Conservation (phyloP, 2,113 vertebrate species). For the Phaetusa simplex region DNA sequence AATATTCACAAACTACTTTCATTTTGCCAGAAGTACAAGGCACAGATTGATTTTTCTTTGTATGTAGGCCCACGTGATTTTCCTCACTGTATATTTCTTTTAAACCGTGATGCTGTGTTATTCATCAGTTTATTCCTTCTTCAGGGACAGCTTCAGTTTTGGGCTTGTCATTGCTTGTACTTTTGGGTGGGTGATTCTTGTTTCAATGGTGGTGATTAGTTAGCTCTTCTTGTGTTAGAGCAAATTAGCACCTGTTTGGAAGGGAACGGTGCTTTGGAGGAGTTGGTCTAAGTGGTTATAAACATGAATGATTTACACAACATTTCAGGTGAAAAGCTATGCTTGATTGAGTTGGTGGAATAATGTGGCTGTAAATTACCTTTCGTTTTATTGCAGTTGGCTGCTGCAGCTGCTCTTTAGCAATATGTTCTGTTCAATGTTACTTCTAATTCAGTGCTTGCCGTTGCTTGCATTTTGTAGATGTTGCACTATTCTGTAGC, state of each 20-base stretch:
- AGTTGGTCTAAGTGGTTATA: neutral
- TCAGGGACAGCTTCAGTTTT: neutral
- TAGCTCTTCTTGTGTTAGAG: neutral
- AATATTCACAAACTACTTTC: neutral
- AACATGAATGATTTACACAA: neutral
- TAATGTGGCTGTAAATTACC: neutral
- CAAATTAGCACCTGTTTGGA: neutral
- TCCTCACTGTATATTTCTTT: neutral
- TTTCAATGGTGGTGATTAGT: neutral
- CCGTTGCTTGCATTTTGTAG: neutral
- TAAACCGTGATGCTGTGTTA: neutral
- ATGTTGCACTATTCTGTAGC: neutral
- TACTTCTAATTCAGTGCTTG: neutral
- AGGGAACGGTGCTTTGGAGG: neutral
- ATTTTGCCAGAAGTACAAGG: neutral
- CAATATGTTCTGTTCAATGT: neutral
- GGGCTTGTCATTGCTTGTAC: neutral
- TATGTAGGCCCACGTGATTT: neutral
- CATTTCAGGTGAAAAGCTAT: neutral
- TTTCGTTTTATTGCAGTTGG: neutral
- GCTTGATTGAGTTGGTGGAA: neutral
- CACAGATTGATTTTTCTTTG: neutral
- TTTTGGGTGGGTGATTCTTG: neutral
- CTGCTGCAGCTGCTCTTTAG: neutral
- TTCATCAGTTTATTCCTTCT: neutral